Percentiles rank a stretch among this genome's conserved stretches.
Evolutionary conservation across 37 sponge, comb jelly and placozoan species (phyloP).

Genomic region (Halichondria panicea): DNA sequence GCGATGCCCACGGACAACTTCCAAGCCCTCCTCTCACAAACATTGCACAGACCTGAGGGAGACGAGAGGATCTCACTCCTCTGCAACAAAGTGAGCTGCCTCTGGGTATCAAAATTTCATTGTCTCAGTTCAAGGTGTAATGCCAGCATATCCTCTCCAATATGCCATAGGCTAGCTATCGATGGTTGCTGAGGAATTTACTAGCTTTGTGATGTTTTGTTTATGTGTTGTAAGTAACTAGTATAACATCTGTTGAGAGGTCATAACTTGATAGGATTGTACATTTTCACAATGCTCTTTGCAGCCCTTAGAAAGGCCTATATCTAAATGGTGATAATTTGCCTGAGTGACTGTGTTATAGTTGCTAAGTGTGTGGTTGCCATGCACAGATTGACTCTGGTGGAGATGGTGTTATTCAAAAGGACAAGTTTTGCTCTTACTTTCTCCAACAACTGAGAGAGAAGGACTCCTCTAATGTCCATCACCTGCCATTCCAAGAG

Average conservation of each 20-base stretch:
- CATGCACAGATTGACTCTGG: slow-evolving; percentile 73
- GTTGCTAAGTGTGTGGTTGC: background rate
- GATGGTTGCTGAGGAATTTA: too few species aligned
- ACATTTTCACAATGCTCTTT: too few species aligned
- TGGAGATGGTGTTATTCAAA: slow-evolving; percentile 74
- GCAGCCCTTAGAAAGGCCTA: too few species aligned
- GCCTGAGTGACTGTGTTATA: background rate
- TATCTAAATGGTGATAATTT: too few species aligned
- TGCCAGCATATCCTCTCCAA: too few species aligned
- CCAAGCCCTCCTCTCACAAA: background rate
- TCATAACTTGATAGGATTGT: too few species aligned
- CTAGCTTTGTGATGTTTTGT: too few species aligned
- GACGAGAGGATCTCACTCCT: slow-evolving; percentile 32
- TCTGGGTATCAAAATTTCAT: too few species aligned
- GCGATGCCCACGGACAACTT: slow-evolving; percentile 11
- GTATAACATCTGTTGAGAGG: too few species aligned
- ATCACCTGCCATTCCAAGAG: slow-evolving; percentile 50
- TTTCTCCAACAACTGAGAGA: slow-evolving; percentile 82
- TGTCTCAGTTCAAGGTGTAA: too few species aligned
- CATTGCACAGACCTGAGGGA: slow-evolving; percentile 8
- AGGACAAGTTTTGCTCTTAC: slow-evolving; percentile 89
- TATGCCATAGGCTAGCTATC: too few species aligned
- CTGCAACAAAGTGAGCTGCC: slow-evolving; percentile 52
- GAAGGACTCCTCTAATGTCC: slow-evolving; percentile 50
- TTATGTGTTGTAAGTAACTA: too few species aligned